Conservation (phyloP, 2,888 invertebrate species). For the Cheilosia grossa region DNA sequence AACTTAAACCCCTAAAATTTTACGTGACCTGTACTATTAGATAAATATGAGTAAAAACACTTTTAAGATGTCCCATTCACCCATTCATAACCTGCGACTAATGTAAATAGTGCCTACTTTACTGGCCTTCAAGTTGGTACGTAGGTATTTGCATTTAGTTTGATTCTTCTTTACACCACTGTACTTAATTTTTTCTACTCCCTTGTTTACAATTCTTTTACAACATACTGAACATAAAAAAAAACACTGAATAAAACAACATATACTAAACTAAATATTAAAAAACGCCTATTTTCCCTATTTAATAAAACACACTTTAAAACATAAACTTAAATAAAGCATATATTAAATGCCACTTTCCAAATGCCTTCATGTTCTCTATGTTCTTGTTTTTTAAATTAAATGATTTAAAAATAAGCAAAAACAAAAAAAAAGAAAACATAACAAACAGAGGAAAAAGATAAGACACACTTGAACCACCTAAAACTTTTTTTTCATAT, state of each 20-base stretch:
- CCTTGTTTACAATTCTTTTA: constrained; percentile 4
- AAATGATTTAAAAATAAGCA: constrained; percentile 50
- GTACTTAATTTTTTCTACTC: neutral
- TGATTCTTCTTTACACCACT: neutral
- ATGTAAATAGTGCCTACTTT: no score
- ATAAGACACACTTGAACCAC: constrained; percentile 74
- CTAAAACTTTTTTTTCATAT: constrained; percentile 70
- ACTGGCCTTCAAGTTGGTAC: no score
- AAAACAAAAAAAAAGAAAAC: constrained; percentile 12
- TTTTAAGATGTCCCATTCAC: no score
- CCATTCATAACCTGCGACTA: no score
- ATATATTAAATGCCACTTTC: constrained; percentile 70
- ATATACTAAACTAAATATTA: constrained; percentile 62
- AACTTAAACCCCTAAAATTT: no score
- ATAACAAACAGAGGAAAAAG: constrained; percentile 65
- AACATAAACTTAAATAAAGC: constrained; percentile 64
- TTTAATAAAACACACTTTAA: constrained; percentile 61
- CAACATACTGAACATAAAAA: constrained; percentile 73
- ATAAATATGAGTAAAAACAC: no score
- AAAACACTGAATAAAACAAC: constrained; percentile 60
- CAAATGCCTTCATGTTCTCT: constrained; percentile 75
- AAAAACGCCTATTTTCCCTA: constrained; percentile 51
- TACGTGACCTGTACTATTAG: no score
- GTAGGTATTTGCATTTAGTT: no score
- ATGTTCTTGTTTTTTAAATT: constrained; percentile 73